A percentile compares a stretch with the other conserved stretches of the same genome.
Evolutionary conservation across 2,888 invertebrate genomes (phyloP).

Genomic region (Lasioglossum zephyrum): DNA sequence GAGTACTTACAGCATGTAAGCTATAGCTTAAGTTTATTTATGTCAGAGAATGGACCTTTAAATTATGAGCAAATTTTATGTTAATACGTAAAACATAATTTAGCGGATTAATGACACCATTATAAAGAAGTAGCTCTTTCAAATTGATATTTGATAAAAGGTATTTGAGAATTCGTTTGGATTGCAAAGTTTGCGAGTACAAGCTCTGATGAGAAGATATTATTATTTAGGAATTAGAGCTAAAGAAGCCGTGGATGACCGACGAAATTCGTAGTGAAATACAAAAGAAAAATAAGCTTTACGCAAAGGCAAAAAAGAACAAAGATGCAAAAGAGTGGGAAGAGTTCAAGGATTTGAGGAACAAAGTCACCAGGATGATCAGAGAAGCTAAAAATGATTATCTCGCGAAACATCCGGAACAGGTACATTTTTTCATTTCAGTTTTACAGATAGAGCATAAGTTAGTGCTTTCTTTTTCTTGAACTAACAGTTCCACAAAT

Average conservation of each 20-base stretch:
- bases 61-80: not conserved
- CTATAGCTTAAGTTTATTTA: not conserved
- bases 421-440: slow-evolving; percentile 75
- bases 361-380: slow-evolving; percentile 83
- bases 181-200: not conserved
- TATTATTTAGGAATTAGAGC: slow-evolving; percentile 77
- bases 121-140: not conserved
- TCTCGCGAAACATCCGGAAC: slow-evolving; percentile 81
- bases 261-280: slow-evolving; percentile 83
- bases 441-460: slow-evolving; percentile 2
- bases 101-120: not conserved
- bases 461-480: slow-evolving; percentile 7
- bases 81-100: not conserved
- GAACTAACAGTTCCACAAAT: slow-evolving; percentile 15
- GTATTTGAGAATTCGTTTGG: not conserved
- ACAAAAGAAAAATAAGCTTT: slow-evolving; percentile 82
- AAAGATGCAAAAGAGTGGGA: slow-evolving; percentile 83
- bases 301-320: slow-evolving; percentile 82
- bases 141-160: not conserved
- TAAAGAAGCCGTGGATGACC: slow-evolving; percentile 83
- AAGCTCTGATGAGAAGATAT: slow-evolving; percentile 9
- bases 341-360: slow-evolving; percentile 82
- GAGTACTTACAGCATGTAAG: not conserved
- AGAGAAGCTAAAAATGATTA: slow-evolving; percentile 83
- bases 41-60: not conserved